A percentile compares a stretch with the other conserved stretches of the same genome.
Evolutionary conservation across 2,797 vertebrate genomes (phyloP).

Genomic region (Notoglanidium macrostoma): DNA sequence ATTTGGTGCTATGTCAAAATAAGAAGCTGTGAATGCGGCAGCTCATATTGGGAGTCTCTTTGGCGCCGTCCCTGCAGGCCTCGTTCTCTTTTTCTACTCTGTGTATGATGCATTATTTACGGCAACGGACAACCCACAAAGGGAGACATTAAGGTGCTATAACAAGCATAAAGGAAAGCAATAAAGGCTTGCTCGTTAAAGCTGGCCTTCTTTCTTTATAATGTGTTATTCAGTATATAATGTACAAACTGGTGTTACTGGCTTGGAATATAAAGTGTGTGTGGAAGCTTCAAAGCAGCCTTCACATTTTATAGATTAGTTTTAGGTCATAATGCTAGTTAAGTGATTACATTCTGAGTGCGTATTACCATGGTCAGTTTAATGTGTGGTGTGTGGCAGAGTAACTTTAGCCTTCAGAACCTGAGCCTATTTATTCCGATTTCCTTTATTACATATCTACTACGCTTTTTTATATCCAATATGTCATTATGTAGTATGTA

Average conservation of each 20-base stretch:
- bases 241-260: not conserved
- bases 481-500: not conserved
- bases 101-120: constrained; percentile 10
- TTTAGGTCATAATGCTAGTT: not conserved
- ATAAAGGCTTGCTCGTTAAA: constrained; percentile 2
- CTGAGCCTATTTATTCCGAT: not conserved
- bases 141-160: constrained; percentile 16
- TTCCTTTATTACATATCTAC: not conserved
- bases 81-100: not conserved
- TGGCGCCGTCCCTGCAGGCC: not conserved
- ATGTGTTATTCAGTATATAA: constrained; percentile 9
- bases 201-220: not conserved
- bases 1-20: not conserved
- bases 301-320: not conserved
- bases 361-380: not conserved
- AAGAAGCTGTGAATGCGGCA: not conserved
- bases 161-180: constrained; percentile 25
- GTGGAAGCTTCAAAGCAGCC: not conserved
- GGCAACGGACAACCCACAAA: not conserved
- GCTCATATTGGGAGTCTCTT: constrained; percentile 4
- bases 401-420: not conserved
- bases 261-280: not conserved
- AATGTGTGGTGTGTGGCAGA: not conserved
- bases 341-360: not conserved
- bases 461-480: not conserved